These are phyloP conservation scores for Dugesia japonica DNA, from an alignment of 2,888 invertebrate species.

Conservation along the genomic window DNA sequence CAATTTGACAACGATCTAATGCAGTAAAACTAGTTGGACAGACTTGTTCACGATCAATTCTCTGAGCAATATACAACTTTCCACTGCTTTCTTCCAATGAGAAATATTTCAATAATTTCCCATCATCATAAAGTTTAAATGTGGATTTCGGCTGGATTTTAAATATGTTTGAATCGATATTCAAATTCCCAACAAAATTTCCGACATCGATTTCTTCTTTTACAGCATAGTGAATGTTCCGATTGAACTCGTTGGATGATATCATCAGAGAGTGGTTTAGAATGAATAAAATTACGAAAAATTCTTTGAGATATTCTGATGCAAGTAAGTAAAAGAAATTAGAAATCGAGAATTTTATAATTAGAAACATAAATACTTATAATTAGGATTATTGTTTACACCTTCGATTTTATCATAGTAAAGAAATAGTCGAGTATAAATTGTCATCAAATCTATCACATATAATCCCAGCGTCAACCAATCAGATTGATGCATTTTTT, in stretches of 20 bases:
- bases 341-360: too few relatives aligned
- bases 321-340: too few relatives aligned
- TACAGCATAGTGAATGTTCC: neutral
- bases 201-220: slow-evolving; percentile 23
- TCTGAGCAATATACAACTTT: slow-evolving; percentile 26
- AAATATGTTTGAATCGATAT: slow-evolving; percentile 22
- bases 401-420: neutral
- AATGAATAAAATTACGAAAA: too few relatives aligned
- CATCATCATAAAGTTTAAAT: slow-evolving; percentile 27
- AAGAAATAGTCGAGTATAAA: neutral
- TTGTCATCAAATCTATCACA: neutral
- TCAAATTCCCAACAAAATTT: slow-evolving; percentile 29
- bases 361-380: too few relatives aligned
- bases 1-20: neutral
- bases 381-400: too few relatives aligned
- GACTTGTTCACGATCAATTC: slow-evolving; percentile 21
- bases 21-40: slow-evolving; percentile 17
- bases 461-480: neutral
- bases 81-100: slow-evolving; percentile 20
- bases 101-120: neutral
- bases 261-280: too few relatives aligned
- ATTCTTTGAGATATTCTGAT: too few relatives aligned
- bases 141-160: neutral
- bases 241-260: neutral
- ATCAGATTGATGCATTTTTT: neutral